Evolutionary conservation across 2,797 vertebrate genomes (phyloP).

Genomic region (Chrysolophus pictus): DNA sequence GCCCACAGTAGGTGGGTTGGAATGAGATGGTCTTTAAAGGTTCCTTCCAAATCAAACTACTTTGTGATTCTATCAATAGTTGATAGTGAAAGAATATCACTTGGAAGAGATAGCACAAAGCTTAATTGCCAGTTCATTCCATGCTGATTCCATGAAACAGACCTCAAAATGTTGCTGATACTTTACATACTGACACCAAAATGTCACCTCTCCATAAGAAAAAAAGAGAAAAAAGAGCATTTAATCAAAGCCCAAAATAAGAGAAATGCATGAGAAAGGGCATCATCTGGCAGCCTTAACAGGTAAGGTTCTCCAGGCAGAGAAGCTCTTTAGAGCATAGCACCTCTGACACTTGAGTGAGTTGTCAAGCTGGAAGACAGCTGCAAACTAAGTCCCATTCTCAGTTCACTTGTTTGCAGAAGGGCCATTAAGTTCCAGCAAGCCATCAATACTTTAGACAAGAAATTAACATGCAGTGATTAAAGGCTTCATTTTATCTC

Average conservation of each 20-base stretch:
- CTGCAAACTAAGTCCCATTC: neutral
- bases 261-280: neutral
- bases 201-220: neutral
- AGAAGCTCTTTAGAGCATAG: too few species aligned
- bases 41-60: neutral
- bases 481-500: neutral
- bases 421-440: neutral
- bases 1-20: neutral
- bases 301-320: neutral
- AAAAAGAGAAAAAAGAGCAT: neutral
- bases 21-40: neutral
- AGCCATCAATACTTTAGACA: neutral
- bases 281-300: too few species aligned
- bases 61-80: neutral
- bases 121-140: neutral
- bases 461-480: neutral
- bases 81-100: neutral
- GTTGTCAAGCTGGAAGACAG: neutral
- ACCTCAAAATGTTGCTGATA: neutral
- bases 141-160: neutral
- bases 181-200: neutral
- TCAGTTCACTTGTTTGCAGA: neutral
- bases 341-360: neutral
- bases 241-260: neutral
- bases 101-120: neutral